phyloP scores from a whole-genome alignment of 1,140 invertebrate genomes.

The Drosophila kepulauana region DNA sequence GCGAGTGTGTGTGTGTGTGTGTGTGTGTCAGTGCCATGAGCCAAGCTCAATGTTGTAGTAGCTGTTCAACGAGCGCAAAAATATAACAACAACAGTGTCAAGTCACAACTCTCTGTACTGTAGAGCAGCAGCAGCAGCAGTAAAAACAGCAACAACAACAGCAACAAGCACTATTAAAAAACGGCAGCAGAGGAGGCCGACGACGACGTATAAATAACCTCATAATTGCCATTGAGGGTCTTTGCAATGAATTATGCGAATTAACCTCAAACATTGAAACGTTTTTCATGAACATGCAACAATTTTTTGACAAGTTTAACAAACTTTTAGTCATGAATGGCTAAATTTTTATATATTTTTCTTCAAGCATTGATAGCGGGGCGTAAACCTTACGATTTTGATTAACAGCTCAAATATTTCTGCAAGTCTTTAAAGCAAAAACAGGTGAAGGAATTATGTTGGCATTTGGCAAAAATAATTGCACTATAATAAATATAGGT shows the following conservation, averaged over 20 bases:
- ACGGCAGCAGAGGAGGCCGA: constrained; percentile 56
- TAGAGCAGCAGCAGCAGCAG: constrained; percentile 48
- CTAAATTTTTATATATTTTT: background rate
- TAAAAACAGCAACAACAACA: constrained; percentile 43
- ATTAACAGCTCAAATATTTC: background rate
- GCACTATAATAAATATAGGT: no score
- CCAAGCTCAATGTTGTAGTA: constrained; percentile 67
- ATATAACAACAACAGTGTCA: constrained; percentile 49
- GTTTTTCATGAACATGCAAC: constrained; percentile 67
- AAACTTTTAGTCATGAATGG: constrained; percentile 27
- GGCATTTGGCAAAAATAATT: no score
- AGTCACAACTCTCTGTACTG: constrained; percentile 36
- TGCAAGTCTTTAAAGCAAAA: background rate
- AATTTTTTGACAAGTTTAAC: constrained; percentile 58
- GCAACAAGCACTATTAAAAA: constrained; percentile 27
- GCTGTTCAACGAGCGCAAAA: constrained; percentile 40
- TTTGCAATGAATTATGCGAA: constrained; percentile 83
- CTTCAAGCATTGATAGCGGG: background rate
- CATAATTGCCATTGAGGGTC: constrained; percentile 82
- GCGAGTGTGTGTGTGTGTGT: constrained; percentile 28
- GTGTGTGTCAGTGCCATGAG: constrained; percentile 56
- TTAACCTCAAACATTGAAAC: constrained; percentile 74
- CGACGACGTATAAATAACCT: constrained; percentile 68
- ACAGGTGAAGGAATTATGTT: no score
- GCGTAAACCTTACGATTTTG: background rate